Evolutionary conservation across 2,888 invertebrate species (phyloP), one percentile per base, ranked within the genome.

Genomic region (Pseudococcus viburni): DNA sequence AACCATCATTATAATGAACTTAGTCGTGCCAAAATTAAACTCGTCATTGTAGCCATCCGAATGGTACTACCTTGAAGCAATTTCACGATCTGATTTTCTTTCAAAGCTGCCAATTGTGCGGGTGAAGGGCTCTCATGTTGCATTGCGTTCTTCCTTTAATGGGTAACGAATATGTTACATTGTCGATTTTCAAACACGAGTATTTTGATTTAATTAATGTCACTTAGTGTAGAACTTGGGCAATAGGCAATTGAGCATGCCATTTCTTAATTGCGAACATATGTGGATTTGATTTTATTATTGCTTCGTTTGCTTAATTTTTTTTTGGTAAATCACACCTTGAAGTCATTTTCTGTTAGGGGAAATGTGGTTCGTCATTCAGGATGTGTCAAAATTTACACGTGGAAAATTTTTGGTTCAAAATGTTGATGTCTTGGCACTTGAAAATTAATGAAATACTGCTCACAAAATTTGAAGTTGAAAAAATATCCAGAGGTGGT

Each of bases 51-150:
- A 77, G 15, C 39, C 39, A 42, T 77, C 77, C 77, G 9, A 77
- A 77, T 77, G 64, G n/a, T 15, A 64, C 19, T 77, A 77, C 77
- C 77, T 77, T 39, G 77, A 77, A 77, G 77, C 77, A 33, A 77
- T 77, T 64, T 64, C 64, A 64, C 64, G 64, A 64, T 64, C 19
- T 64, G 64, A 9, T 64, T 64, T 64, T 64, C 22, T 64, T 64
- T 59, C 19, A 8, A 64, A 64, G 64, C 19, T 64, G 64, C 9
- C 19, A 64, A 22, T 77, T 39, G 77, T 39, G 17, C 12, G 33
- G 39, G 77, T 42, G 77, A 39, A 39, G 77, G 77, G 77, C 22
- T 64, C 12, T 64, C 19, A 64, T 42, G 22, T 11, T 64, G n/a
- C n/a, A n/a, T 59, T 8, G 26, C 64, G 64, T 64, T 64, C 9